Base-by-base conservation (phyloP, 1,140 invertebrate species). In the Chrysomallon squamiferum region DNA sequence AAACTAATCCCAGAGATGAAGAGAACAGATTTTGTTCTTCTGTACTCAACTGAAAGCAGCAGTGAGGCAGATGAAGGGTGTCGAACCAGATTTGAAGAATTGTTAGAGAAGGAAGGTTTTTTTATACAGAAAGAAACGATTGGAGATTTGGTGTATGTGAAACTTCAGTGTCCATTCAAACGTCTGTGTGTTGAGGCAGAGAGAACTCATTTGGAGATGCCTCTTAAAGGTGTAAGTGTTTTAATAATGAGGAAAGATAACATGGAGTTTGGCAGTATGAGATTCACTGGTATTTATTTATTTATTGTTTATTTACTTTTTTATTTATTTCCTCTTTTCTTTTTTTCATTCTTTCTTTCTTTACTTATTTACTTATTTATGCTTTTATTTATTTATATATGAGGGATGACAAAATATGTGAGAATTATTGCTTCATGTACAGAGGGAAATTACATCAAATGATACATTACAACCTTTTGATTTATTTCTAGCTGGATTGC, bases 151-250 rank as follows among this genome's bases (percentile, higher is more conserved):
- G 76, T 79, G 5, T 86, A 75, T 57, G 68, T 78, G 18, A 76
- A 82, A 27, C 59, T 86, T 0, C 78, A 83, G 45, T 79, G 77
- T 66, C 78, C 84, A 0, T 78, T 85, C 49, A 76, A 78, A 22
- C 69, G 81, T 47, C 68, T 86, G 25, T 82, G 79, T 62, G 49
- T 73, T 30, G 81, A 86, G 61, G 85, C 85, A 5, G 81, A 86
- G 60, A 75, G 65, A 15, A 74, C 80, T 15, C 77, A 79, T 50
- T 49, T 86, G 13, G 78, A 86, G 60, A 76, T 86, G 73, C 82
- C 84, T 35, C 45, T 85, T 13, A 69, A 72, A 62, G 79, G 74
- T 69, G 81, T 85, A 75, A 77, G 73, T 68, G 11, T 59, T 22
- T 1, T 5, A 13, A 0, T 52, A 2, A 35, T 25, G 1, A 9